Conservation (phyloP, 2,113 vertebrate genomes). For the Podilymbus podiceps region DNA sequence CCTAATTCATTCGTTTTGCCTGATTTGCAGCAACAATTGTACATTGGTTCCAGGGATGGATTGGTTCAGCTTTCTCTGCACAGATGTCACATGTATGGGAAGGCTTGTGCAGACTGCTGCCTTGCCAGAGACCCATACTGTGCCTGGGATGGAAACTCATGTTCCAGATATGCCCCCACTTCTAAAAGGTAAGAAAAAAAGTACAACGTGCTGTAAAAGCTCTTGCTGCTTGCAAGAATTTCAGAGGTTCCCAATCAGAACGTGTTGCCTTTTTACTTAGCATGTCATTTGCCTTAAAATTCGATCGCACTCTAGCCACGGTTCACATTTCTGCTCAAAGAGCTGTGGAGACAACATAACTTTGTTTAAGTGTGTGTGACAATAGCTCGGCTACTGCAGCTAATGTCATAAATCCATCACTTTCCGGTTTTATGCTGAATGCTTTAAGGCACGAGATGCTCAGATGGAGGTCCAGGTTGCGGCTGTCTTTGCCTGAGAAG, state of each 20-base stretch:
- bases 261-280: background rate
- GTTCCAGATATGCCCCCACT: slow-evolving; percentile 90
- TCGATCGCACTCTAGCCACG: background rate
- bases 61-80: slow-evolving; percentile 92
- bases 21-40: slow-evolving; percentile 92
- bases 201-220: background rate
- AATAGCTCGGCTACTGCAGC: background rate
- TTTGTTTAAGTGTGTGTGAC: slow-evolving; percentile 6
- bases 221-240: background rate
- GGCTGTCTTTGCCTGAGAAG: background rate
- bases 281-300: slow-evolving; percentile 29
- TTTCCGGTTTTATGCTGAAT: background rate
- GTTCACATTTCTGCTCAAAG: background rate
- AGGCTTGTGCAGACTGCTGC: slow-evolving; percentile 96
- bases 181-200: slow-evolving; percentile 86
- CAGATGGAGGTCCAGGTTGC: background rate
- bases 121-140: slow-evolving; percentile 97
- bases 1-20: slow-evolving; percentile 68
- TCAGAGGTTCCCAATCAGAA: background rate
- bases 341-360: slow-evolving; percentile 8
- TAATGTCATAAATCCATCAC: background rate
- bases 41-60: slow-evolving; percentile 87
- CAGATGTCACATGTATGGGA: slow-evolving; percentile 93
- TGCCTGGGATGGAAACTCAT: slow-evolving; percentile 94
- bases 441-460: background rate